Evolutionary conservation across 2,113 vertebrate genomes (phyloP), one percentile per base, ranked within the genome.

Genomic region (Calyptommatus sinebrachiatus): DNA sequence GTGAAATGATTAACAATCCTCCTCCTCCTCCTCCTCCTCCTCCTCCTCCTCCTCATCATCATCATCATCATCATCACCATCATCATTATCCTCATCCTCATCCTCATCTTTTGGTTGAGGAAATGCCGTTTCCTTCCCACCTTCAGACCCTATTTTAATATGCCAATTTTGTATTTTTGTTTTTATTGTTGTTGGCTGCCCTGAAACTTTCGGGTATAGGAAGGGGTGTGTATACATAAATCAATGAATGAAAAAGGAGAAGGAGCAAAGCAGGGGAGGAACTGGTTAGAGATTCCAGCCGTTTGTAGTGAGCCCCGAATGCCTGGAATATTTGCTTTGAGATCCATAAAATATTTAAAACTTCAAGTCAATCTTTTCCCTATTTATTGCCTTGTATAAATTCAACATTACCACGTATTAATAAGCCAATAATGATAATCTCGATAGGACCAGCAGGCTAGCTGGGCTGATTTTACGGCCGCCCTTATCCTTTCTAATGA

Each of bases 361-460:
- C 80, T 83, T 61, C 72, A 68, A 88, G 90, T 83, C 84, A 86
- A 85, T 78, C 69, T 76, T 74, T 82, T 84, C 22, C 57, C 90
- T 88, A 88, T 89, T 88, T 89, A 89, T 89, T 86, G 86, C 87
- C 8, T 71, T 48, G 85, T 82, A 86, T 91, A 89, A 41, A 91
- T 84, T 89, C 90, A 87, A 85, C 81, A 83, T 89, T 88, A 88
- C 85, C 83, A 87, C 45, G 85, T 83, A 89, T 87, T 87, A 88
- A 89, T 88, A 89, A 89, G 87, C 85, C 85, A 82, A 85, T 88
- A 87, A 89, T 83, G 90, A 87, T 89, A 82, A 87, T 87, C 87
- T 87, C 88, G 53, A 50, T 78, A 80, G 90, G 90, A 78, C 83
- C 83, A 78, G 84, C 85, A 53, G 73, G 86, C 85, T 79, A 35